phyloP scores from a whole-genome alignment of 2,888 invertebrate genomes.

The Abrostola triplasia region DNA sequence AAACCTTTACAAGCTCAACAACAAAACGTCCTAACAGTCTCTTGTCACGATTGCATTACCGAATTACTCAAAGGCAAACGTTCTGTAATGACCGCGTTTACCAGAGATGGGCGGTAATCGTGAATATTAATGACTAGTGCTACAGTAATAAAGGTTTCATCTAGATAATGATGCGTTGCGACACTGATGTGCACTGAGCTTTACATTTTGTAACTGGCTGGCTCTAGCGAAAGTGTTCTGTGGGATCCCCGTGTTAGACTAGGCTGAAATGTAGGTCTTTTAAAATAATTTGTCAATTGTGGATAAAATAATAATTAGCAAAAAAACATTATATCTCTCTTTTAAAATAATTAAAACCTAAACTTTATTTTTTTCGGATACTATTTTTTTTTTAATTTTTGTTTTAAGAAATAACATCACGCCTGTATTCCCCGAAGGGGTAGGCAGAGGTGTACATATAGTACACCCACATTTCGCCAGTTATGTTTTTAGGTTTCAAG shows the following conservation, averaged over 20 bases:
- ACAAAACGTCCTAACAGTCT: background rate
- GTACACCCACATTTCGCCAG: no score
- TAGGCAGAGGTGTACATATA: no score
- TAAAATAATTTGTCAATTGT: background rate
- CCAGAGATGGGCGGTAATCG: constrained; percentile 52
- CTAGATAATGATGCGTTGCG: constrained; percentile 64
- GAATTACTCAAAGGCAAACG: constrained; percentile 38
- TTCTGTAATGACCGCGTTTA: constrained; percentile 46
- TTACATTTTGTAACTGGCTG: constrained; percentile 59
- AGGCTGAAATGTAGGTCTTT: constrained; percentile 5
- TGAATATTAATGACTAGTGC: constrained; percentile 61
- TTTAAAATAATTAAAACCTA: no score
- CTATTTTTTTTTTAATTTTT: no score
- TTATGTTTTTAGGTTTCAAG: no score
- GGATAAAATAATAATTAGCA: no score
- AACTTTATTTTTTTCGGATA: no score
- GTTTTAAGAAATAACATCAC: no score
- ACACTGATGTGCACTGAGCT: constrained; percentile 58
- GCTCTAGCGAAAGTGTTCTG: constrained; percentile 50
- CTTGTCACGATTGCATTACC: constrained; percentile 22
- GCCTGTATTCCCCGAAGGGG: no score
- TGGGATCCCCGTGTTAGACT: constrained; percentile 28
- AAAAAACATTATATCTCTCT: no score
- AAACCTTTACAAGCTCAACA: background rate
- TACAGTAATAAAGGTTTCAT: constrained; percentile 62